Evolutionary conservation across 2,888 invertebrate genomes (phyloP), one percentile per base, ranked within the genome.

Genomic region (Volucella bombylans): DNA sequence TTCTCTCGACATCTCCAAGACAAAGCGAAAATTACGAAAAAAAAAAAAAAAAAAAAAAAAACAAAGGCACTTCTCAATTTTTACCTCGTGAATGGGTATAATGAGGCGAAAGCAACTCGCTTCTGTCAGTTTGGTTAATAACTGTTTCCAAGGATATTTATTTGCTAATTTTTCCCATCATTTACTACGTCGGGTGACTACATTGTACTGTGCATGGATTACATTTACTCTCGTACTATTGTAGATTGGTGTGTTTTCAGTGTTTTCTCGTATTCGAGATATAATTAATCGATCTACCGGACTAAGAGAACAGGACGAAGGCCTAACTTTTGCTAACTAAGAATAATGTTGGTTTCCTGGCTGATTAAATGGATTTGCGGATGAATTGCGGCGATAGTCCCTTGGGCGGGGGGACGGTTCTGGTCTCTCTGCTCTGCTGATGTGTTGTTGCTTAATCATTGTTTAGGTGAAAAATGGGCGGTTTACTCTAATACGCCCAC

Each of bases 41-140:
- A n/a, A n/a, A 31, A 39, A 39, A 38, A 47, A 41, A 8, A 8
- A n/a, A 15, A 1, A 12, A 59, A 18, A 14, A 18, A 41, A 59
- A 23, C 23, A 9, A 3, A 23, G 11, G 0, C 6, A 0, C 6
- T 43, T 9, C 68, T 73, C 67, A 18, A 62, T 73, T 31, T 31
- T 31, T 31, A 31, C 47, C 47, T 67, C 61, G 62, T 80, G 43
- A 73, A 50, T 73, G 14, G 11, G 41, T 50, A 73, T 68, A 62
- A 62, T 55, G 67, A 54, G 31, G 23, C 54, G 1, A 59, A 18
- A 18, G 31, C 59, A 18, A 59, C 74, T 67, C 41, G 23, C 14
- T 43, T 12, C 12, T 54, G 52, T 41, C 38, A 41, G 73, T 55
- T 31, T 64, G 47, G 62, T 49, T 55, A 78, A 52, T 54, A 79